Evolutionary conservation across 2,113 vertebrate species (phyloP).

Genomic region (Grallaria varia): DNA sequence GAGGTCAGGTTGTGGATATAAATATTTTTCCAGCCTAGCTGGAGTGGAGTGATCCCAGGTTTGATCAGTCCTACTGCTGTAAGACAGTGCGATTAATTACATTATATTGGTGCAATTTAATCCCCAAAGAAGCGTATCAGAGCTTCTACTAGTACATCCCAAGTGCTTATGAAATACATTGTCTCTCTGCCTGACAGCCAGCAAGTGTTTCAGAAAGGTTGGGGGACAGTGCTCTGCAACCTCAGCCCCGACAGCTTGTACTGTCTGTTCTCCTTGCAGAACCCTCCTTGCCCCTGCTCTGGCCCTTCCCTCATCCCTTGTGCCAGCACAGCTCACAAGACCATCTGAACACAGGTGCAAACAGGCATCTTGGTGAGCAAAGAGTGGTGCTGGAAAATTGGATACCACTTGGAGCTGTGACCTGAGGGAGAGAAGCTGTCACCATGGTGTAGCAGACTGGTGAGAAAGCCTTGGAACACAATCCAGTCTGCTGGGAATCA

Average conservation of each 20-base stretch:
- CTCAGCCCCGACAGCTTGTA: fast-evolving
- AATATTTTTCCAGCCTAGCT: neutral
- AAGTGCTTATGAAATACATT: neutral
- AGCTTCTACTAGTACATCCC: neutral
- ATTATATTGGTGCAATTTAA: neutral
- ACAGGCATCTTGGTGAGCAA: neutral
- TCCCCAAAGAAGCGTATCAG: neutral
- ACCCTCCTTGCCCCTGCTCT: neutral
- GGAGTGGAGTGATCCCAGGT: neutral
- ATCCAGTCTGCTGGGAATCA: fast-evolving
- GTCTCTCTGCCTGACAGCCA: fast-evolving
- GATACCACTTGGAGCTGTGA: neutral
- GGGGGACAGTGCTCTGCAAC: fast-evolving
- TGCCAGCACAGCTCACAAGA: fast-evolving
- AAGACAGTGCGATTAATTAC: neutral
- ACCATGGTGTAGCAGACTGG: neutral
- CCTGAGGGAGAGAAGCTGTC: fast-evolving
- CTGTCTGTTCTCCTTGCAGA: neutral
- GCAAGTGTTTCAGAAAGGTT: neutral
- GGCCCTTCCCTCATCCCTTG: neutral
- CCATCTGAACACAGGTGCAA: fast-evolving
- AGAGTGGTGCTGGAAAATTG: neutral
- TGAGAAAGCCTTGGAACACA: neutral
- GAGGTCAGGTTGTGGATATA: neutral
- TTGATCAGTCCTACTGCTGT: neutral